Base-by-base conservation (phyloP, 2,113 vertebrate genomes). In the Ammodytes dubius region DNA sequence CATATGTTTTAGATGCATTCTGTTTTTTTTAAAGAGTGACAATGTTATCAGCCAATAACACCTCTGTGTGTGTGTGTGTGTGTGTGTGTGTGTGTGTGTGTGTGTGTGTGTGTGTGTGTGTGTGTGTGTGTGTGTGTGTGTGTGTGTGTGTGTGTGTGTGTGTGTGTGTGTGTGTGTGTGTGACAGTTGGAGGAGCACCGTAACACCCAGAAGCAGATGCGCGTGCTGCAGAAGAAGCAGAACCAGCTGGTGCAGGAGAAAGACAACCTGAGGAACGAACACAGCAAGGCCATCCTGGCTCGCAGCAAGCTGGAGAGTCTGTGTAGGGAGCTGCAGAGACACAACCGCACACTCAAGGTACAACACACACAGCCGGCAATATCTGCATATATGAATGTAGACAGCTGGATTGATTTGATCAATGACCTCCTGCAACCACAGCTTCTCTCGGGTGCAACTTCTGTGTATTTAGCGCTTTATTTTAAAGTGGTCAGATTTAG, bases 341-440 rank as follows among this genome's bases (percentile, higher is more conserved):
- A 99, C 94, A 99, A 99, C 94, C 96, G 98, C 10, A 97, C 97
- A 2, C 97, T 99, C 45, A 99, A 99, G 97, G 98, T 96, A 84
- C 72, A 46, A 11, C 27, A 13, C 42, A 2, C 1, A 39, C 35
- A 1, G 0, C 66, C 27, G 7, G 6, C 11, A 6, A 4, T 10
- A 2, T 59, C 5, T 27, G 27, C 27, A 27, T 27, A 27, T 27
- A 8, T 11, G 15, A 39, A 27, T 17, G 7, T 19, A 40, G 40
- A 27, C 5, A 37, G 17, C 47, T 69, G 39, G 13, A 43, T 3
- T 12, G 8, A 59, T 6, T 14, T 27, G 0, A 17, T 35, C 9
- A 45, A 49, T 15, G 7, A 59, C 65, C 4, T 59, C 3, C 53
- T 52, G 6, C 40, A 39, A 19, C 13, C 11, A 6, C 4, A 46